Base-by-base conservation (phyloP, 2,888 invertebrate genomes). In the Schrankia costaestrigalis region DNA sequence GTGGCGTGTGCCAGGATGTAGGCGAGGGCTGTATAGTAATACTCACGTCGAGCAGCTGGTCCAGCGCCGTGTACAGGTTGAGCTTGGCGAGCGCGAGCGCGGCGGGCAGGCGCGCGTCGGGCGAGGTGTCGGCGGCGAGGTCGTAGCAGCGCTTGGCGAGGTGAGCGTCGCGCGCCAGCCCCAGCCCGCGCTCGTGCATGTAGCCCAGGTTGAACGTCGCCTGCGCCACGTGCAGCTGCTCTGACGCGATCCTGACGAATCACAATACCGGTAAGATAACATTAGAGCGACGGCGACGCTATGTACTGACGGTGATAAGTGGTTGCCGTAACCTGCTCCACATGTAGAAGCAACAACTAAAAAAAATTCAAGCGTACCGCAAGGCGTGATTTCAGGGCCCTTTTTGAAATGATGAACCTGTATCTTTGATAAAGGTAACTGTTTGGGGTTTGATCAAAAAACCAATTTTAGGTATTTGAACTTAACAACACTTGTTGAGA, bases 131-230 rank as follows among this genome's bases (percentile, higher is more conserved):
- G 14, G 56, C 55, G 0, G 56, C 58, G 96, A 95, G 91, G 89
- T 99, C 99, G 86, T 99, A 99, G 78, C 96, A 95, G 13, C 99
- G 91, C 86, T 99, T 99, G 13, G 99, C 99, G 39, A 99, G 87
- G 87, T 99, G 97, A 67, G 97, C 92, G 87, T 99, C 95, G 34
- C 90, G 90, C 4, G 91, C 89, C 84, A 99, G 93, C 4, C 99
- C 99, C 12, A 98, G 89, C 0, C 99, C 99, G 54, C 95, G 95
- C 80, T 99, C 98, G 81, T 99, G 98, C 99, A 99, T 99, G 80
- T 98, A 99, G 12, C 97, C 99, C 47, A 99, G 90, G 87, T 99
- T 99, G 81, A 99, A 99, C 93, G 98, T 98, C 3, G 99, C 99
- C 76, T 99, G 97, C 0, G 99, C 97, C 78, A 95, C 97, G 73